Evolutionary conservation across 2,797 vertebrate genomes (phyloP), one percentile per base, ranked within the genome.

Genomic region (Synaphobranchus kaupii): DNA sequence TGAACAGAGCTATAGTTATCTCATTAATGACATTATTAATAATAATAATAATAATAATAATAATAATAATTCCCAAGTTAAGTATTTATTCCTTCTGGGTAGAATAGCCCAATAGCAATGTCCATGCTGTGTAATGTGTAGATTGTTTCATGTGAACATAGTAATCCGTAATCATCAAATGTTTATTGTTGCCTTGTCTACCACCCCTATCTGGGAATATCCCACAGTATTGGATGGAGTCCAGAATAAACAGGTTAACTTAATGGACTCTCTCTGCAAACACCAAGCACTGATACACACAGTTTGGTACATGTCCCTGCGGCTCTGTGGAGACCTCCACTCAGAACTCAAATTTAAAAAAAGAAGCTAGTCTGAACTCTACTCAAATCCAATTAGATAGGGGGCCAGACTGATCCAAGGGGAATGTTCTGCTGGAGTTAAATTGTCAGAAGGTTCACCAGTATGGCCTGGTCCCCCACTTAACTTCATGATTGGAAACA

Each of bases 181-280:
- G 63, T 78, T 89, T 91, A 92, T 94, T 94, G 90, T 93, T 92
- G 92, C 92, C 91, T 92, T 94, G 92, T 94, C 89, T 91, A 91
- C 87, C 90, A 88, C 87, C 93, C 87, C 86, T 92, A 90, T 92
- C 90, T 93, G 89, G 85, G 89, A 91, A 3, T 10, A 66, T 90
- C 86, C 90, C 91, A 91, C 90, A 89, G 86, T 89, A 87, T 88
- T 95, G 95, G 93, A 94, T 71, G 54, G 13, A 88, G 87, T 93
- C 93, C 94, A 93, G 90, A 89, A 89, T 92, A 94, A 95, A 94
- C 90, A 94, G 90, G 73, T 87, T 92, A 91, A 91, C 78, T 91
- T 88, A 60, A 91, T 93, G 90, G 84, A 92, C 94, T 90, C 8
- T 8, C 87, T 92, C 87, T 90, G 90, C 89, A 93, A 94, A 93